Evolutionary conservation across 2,797 vertebrate species (phyloP), one percentile per base, ranked within the genome.

Genomic region (Oryzias dopingdopingensis): DNA sequence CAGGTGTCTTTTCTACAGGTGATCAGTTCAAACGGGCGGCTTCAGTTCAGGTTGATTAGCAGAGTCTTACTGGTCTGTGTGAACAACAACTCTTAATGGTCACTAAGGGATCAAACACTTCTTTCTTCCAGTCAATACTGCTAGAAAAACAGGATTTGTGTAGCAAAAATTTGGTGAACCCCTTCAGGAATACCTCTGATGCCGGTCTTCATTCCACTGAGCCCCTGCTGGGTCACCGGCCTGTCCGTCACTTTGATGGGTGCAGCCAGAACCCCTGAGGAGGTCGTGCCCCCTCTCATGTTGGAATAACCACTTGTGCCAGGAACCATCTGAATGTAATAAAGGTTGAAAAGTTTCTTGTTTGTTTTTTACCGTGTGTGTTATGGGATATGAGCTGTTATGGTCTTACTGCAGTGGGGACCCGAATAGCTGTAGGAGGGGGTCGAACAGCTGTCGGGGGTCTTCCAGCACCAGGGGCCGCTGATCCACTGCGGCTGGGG

Each of bases 191-290:
- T 12, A 97, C 97, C 96, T 94, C 96, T 98, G 74, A 94, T 78
- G 42, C 93, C 93, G 4, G 95, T 99, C 89, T 97, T 98, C 94
- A 99, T 98, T 71, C 96, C 96, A 75, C 95, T 98, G 70, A 99
- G 93, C 6, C 96, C 97, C 77, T 99, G 96, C 0, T 98, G 97
- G 65, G 97, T 99, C 63, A 99, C 95, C 14, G 96, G 97, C 61
- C 96, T 93, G 74, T 99, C 95, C 0, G 95, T 89, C 77, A 99
- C 95, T 91, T 93, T 96, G 77, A 99, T 97, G 50, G 94, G 94
- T 59, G 96, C 94, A 10, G 95, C 91, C 1, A 98, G 87, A 16
- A 98, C 90, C 37, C 93, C 94, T 14, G 91, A 89, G 6, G 82
- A 71, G 53, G 89, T 69, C 47, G 92, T 83, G 44, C 90, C 81